Base-by-base conservation (phyloP, 2,797 vertebrate species). In the Pangasius larnaudii region DNA sequence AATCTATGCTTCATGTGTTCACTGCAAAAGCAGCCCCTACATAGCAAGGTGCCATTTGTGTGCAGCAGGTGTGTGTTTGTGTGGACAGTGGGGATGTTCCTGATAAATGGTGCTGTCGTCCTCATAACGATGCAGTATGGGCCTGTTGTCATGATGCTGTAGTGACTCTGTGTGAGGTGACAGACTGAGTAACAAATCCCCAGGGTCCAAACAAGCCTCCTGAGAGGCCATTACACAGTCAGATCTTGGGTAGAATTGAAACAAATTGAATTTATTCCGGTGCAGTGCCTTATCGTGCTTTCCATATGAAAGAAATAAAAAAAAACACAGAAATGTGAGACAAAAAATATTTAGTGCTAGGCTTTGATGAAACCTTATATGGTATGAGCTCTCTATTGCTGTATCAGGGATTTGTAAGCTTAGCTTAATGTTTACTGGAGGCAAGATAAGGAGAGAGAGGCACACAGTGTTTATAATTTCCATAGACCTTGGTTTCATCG, bases 231-330 rank as follows among this genome's bases (percentile, higher is more conserved):
- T 89, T 90, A 91, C 89, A 63, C 75, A 77, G 82, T 84, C 75
- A 85, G 65, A 59, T 88, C 87, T 87, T 53, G 71, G 87, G 53
- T 84, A 56, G 53, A 87, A 85, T 83, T 86, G 85, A 89, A 91
- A 85, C 85, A 88, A 89, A 89, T 92, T 87, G 79, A 90, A 90
- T 89, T 86, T 86, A 88, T 87, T 81, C 51, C 8, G 22, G 82
- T 85, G 88, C 84, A 74, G 86, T 89, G 86, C 81, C 89, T 87
- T 88, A 88, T 88, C 86, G 61, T 72, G 80, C 51, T 87, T 67
- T 86, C 78, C 49, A 85, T 58, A n/a, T 79, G 85, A 87, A 36
- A 46, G n/a, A 71, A 86, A 63, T 24, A 10, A 59, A 39, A 46
- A 59, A n/a, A 74, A 58, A 30, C 5, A 58, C 30, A 72, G 16